Evolutionary conservation across 2,113 vertebrate genomes (phyloP).

Genomic region (Passer montanus): DNA sequence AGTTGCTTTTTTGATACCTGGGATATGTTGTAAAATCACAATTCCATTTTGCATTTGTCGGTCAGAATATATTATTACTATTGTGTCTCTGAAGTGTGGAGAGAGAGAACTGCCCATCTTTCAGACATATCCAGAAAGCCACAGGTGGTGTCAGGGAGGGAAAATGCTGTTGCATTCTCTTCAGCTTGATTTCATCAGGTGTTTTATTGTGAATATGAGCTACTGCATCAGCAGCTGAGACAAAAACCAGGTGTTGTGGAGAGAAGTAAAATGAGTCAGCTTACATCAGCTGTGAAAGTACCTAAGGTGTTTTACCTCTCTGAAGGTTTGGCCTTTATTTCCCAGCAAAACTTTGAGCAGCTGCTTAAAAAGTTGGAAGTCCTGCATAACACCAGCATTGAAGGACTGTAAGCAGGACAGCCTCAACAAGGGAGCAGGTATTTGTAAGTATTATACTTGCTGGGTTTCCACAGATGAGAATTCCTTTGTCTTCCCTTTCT

Average conservation of each 20-base stretch:
- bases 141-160: too few species aligned
- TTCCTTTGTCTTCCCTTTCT: background rate
- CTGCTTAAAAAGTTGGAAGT: background rate
- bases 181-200: background rate
- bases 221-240: background rate
- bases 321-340: background rate
- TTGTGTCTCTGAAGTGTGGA: background rate
- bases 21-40: background rate
- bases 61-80: background rate
- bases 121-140: background rate
- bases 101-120: background rate
- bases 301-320: too few species aligned
- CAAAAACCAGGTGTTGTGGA: background rate
- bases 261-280: background rate
- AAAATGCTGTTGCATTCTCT: background rate
- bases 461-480: background rate
- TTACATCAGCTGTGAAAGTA: background rate
- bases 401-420: background rate
- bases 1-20: background rate
- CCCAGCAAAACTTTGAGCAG: background rate
- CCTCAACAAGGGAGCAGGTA: fast-evolving
- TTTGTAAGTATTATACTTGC: background rate
- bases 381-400: background rate
- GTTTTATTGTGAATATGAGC: background rate
- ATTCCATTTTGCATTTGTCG: background rate